Conservation (phyloP, 2,797 vertebrate species). For the Halcyon leucocephala region DNA sequence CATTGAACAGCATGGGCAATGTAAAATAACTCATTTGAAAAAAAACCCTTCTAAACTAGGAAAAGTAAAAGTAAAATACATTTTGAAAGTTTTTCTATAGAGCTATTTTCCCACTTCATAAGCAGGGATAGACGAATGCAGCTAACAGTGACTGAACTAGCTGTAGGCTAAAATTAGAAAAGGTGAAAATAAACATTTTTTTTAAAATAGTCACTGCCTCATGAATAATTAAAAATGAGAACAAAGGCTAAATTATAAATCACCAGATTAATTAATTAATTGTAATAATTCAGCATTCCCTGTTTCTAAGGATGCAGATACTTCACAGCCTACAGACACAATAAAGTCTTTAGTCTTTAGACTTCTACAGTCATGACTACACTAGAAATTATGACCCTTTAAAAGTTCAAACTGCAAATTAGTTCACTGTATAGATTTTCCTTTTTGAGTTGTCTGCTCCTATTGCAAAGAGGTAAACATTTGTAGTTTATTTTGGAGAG, state of each 20-base stretch:
- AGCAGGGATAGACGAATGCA: not conserved
- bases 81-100: not conserved
- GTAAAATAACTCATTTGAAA: not conserved
- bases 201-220: not conserved
- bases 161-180: constrained; percentile 27
- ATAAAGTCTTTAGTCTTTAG: not conserved
- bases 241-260: constrained; percentile 30
- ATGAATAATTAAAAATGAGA: constrained; percentile 35
- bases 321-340: not conserved
- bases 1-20: not conserved
- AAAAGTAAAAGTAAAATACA: not conserved
- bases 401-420: constrained; percentile 6
- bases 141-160: not conserved
- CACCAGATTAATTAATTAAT: constrained; percentile 12
- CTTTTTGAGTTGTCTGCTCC: not conserved
- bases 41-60: not conserved
- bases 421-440: not conserved
- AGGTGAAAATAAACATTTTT: constrained; percentile 4
- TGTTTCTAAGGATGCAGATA: not conserved
- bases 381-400: not conserved
- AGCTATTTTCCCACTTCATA: not conserved
- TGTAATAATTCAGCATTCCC: not conserved
- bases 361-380: not conserved
- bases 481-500: not conserved
- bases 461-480: not conserved